These are phyloP conservation scores for Strigamia crassipes DNA, from an alignment of 2,888 invertebrate species.

Conservation along the genomic window DNA sequence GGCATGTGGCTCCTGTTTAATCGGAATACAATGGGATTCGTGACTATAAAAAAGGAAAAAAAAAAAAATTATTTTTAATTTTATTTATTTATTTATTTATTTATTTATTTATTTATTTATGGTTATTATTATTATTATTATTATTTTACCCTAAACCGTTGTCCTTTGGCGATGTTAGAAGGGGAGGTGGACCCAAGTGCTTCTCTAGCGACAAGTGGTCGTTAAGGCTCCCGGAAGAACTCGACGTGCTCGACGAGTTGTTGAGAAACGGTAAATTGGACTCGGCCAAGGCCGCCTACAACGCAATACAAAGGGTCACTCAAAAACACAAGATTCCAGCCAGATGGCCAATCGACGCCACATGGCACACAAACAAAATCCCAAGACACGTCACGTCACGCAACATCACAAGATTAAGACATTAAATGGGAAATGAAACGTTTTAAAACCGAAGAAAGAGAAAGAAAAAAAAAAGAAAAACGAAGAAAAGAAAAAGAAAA, in stretches of 20 bases:
- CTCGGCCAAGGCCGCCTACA: conserved; percentile 66
- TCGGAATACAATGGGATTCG: conserved; percentile 14
- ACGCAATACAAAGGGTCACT: conserved; percentile 50
- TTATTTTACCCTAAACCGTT: conserved; percentile 46
- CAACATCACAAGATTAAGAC: neutral
- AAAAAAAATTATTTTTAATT: neutral
- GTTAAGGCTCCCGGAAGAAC: conserved; percentile 43
- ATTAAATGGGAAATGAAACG: neutral
- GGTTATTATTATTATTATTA: neutral
- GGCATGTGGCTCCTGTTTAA: conserved; percentile 43
- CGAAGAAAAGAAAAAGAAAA: too few species aligned
- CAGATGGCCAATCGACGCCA: conserved; percentile 30
- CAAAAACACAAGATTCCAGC: conserved; percentile 20
- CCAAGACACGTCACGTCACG: conserved; percentile 16
- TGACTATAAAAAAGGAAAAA: conserved; percentile 24
- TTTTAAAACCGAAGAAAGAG: neutral
- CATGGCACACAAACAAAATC: conserved; percentile 3
- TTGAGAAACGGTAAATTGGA: conserved; percentile 63
- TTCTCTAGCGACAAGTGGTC: conserved; percentile 44
- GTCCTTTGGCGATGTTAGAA: conserved; percentile 48
- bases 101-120: neutral
- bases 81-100: neutral
- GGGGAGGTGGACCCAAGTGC: conserved; percentile 17
- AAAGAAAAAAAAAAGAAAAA: too few species aligned
- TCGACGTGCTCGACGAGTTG: conserved; percentile 50